Evolutionary conservation across 2,888 invertebrate species (phyloP).

Genomic region (Leptinotarsa peninsularis): DNA sequence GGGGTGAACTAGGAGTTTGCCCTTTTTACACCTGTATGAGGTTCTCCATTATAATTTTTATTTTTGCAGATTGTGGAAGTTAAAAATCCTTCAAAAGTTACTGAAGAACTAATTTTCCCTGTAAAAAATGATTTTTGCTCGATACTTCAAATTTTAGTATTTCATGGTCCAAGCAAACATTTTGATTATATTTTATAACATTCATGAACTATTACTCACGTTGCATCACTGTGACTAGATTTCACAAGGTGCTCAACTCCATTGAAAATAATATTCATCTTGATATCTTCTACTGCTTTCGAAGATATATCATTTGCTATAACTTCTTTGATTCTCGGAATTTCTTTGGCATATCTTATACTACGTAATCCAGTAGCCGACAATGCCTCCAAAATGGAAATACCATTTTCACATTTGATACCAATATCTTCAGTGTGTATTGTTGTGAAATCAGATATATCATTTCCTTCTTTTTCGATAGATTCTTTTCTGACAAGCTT

Average conservation of each 20-base stretch:
- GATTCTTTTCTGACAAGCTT: slow-evolving; percentile 59
- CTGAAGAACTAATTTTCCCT: no score
- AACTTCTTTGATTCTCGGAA: slow-evolving; percentile 82
- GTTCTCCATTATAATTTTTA: no score
- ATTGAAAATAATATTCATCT: slow-evolving; percentile 82
- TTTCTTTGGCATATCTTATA: slow-evolving; percentile 95
- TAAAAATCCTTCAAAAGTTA: no score
- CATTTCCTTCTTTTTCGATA: neutral
- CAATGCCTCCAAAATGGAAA: slow-evolving; percentile 89
- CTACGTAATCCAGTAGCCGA: slow-evolving; percentile 96
- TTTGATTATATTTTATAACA: neutral
- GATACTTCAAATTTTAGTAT: no score
- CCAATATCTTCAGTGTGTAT: slow-evolving; percentile 40
- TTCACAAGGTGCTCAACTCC: slow-evolving; percentile 79
- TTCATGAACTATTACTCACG: slow-evolving; percentile 69
- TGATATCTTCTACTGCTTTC: slow-evolving; percentile 88
- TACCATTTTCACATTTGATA: slow-evolving; percentile 67
- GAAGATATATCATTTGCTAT: slow-evolving; percentile 92
- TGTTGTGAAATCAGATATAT: slow-evolving; percentile 21
- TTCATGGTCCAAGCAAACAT: no score
- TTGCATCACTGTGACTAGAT: slow-evolving; percentile 88
- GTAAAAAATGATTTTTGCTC: no score
- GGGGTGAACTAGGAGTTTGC: no score
- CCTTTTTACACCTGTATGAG: no score
- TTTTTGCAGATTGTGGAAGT: no score